A percentile compares a stretch with the other conserved stretches of the same genome.
These are phyloP conservation scores for Nipponia nippon DNA, from an alignment of 2,113 vertebrate species.

Conservation along the genomic window DNA sequence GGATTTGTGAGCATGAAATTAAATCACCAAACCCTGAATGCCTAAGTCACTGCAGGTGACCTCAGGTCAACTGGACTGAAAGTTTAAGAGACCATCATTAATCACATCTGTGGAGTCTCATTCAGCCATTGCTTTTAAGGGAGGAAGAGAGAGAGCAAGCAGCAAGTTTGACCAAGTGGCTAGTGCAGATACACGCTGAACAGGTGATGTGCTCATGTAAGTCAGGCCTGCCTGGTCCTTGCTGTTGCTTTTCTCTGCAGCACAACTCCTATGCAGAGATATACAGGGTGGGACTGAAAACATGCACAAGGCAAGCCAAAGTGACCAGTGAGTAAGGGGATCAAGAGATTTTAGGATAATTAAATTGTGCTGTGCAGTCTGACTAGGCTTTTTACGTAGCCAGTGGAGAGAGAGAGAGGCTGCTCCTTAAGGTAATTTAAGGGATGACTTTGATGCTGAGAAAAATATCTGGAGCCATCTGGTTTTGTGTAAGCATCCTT, in stretches of 20 bases:
- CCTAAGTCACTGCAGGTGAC: neutral
- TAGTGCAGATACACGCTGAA: neutral
- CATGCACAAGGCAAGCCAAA: rapidly evolving
- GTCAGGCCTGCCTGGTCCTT: neutral
- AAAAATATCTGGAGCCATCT: neutral
- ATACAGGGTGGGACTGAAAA: neutral
- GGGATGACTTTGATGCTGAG: neutral
- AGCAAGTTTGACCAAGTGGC: neutral
- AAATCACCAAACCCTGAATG: neutral
- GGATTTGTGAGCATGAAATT: neutral
- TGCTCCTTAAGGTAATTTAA: neutral
- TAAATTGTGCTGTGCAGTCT: neutral
- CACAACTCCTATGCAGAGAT: neutral
- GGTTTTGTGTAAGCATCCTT: neutral
- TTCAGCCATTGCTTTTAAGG: neutral
- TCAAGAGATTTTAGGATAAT: neutral
- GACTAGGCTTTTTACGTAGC: neutral
- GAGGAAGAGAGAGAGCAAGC: neutral
- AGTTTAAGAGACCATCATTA: neutral
- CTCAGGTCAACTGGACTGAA: neutral
- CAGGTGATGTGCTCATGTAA: rapidly evolving
- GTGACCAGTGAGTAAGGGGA: neutral
- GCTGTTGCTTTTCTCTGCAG: neutral
- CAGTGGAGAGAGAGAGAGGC: neutral
- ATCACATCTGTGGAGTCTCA: neutral